phyloP scores from a whole-genome alignment of 1,140 invertebrate genomes.

The Rhynchophorus ferrugineus region DNA sequence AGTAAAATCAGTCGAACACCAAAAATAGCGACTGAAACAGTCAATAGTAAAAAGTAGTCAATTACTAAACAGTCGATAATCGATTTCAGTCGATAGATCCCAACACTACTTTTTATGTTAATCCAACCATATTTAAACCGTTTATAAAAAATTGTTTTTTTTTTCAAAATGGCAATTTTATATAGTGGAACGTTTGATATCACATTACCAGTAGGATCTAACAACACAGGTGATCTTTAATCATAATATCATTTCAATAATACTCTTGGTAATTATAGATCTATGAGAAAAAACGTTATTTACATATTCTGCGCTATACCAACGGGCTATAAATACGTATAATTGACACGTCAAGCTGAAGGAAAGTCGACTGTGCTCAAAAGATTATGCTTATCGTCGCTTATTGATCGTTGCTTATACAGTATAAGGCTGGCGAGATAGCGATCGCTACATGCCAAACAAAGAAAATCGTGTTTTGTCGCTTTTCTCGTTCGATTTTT shows the following conservation, averaged over 20 bases:
- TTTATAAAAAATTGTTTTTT: no score
- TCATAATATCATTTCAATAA: constrained; percentile 12
- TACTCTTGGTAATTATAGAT: constrained; percentile 8
- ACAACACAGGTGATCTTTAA: constrained; percentile 7
- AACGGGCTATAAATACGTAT: not conserved
- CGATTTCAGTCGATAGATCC: no score
- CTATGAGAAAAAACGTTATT: constrained; percentile 4
- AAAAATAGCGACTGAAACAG: no score
- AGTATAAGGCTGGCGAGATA: not conserved
- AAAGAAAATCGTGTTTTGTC: not conserved
- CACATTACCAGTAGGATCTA: constrained; percentile 1
- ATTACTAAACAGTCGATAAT: no score
- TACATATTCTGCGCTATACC: not conserved
- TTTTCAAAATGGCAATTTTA: no score
- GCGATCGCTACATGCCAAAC: not conserved
- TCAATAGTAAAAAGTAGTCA: no score
- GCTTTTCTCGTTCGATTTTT: not conserved
- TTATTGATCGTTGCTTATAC: not conserved
- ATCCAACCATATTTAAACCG: no score
- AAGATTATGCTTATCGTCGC: not conserved
- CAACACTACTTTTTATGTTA: no score
- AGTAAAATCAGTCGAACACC: no score
- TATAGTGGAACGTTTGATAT: constrained; percentile 7
- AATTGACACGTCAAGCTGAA: not conserved
- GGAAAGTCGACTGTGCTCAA: not conserved